Evolutionary conservation across 2,888 invertebrate species (phyloP), one percentile per base, ranked within the genome.

Genomic region (Terebella lapidaria): DNA sequence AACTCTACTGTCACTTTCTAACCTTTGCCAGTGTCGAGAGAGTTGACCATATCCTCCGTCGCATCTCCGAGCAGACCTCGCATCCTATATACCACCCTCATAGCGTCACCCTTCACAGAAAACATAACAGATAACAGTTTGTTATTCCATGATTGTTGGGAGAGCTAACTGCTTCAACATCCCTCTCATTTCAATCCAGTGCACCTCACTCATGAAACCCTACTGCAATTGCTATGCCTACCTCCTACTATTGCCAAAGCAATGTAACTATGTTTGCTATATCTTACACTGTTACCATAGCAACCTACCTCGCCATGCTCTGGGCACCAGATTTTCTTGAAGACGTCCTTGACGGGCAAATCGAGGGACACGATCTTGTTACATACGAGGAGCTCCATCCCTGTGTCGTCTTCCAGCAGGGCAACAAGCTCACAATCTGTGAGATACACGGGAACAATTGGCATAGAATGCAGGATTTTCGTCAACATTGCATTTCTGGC

Each of bases 351-450:
- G 18, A 97, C 97, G 0, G 94, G 92, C 70, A 99, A 84, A 81
- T 97, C 95, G 18, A 99, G 84, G 64, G 94, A 94, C 81, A 99
- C 96, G 68, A 99, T 99, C 84, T 96, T 96, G 81, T 96, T 96
- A 80, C 93, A 92, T 4, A 99, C 96, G 29, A 99, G 85, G 67
- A 97, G 84, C 62, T 96, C 96, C 95, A 68, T 68, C 18, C 68
- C 68, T 10, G 68, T 68, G 56, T 67, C 99, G 80, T 99, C 97
- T 77, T 99, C 97, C 0, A 97, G 82, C 27, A 99, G 82, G 0
- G 97, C 96, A n/a, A 99, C 94, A 62, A 99, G 84, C 79, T 99
- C 97, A 81, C 97, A 97, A 82, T 99, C 97, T 70, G 71, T 42
- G 65, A 66, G 10, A 35, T 35, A n/a, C 10, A 35, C n/a, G n/a